These are phyloP conservation scores for Drosophila grimshawi DNA, from an alignment of 1,140 invertebrate species.

Conservation along the genomic window DNA sequence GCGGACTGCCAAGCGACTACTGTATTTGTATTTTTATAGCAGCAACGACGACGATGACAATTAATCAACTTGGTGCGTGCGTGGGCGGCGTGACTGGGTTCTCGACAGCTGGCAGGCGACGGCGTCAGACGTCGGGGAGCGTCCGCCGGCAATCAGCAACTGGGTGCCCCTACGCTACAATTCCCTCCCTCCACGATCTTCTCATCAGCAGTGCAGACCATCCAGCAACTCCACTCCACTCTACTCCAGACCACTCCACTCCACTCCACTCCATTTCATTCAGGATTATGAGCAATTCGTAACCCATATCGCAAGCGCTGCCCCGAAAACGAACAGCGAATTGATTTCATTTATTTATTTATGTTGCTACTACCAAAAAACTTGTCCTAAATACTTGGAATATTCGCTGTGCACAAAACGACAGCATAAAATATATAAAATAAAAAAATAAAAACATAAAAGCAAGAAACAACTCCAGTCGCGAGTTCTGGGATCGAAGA, in stretches of 20 bases:
- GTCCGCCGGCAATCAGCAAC: constrained; percentile 19
- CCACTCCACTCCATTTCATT: neutral
- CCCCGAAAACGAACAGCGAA: constrained; percentile 10
- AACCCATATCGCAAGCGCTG: neutral
- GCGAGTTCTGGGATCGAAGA: neutral
- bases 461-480: constrained; percentile 1
- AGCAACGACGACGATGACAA: constrained; percentile 40
- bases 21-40: constrained; percentile 13
- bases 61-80: constrained; percentile 71
- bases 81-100: constrained; percentile 32
- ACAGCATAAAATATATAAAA: neutral
- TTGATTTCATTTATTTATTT: constrained; percentile 66
- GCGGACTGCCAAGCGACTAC: neutral
- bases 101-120: constrained; percentile 20
- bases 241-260: neutral
- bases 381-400: constrained; percentile 61
- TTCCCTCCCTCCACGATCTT: neutral
- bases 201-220: too few relatives aligned
- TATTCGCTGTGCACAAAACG: constrained; percentile 49
- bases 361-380: constrained; percentile 57
- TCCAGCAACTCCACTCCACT: neutral
- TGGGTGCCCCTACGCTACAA: neutral
- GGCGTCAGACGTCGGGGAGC: constrained; percentile 15
- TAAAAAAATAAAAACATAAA: neutral
- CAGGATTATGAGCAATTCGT: constrained; percentile 19